Base-by-base conservation (phyloP, 2,113 vertebrate species). In the Sander vitreus region DNA sequence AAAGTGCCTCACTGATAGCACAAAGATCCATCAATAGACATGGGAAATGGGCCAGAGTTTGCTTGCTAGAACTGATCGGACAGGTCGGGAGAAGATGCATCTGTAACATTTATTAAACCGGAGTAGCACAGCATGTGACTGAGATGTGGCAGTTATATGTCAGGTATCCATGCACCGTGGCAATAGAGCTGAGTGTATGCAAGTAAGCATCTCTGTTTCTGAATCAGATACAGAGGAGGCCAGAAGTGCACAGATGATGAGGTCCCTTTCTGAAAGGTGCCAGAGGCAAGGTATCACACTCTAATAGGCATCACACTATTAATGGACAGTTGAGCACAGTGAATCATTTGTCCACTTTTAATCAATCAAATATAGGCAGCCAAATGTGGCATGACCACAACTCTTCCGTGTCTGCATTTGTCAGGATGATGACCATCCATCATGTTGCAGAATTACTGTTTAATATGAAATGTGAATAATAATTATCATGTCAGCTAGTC, bases 21-120 rank as follows among this genome's bases (percentile, higher is more conserved):
- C 66, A 51, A 76, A 85, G 82, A 96, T 95, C 95, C 86, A 93
- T 96, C 94, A 96, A 86, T 73, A 67, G 63, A 80, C 54, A 54
- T 51, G 89, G 86, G 90, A 83, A 64, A 73, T 7, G 51, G 45
- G 78, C 93, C 91, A 91, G 77, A 51, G 71, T 81, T 74, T 75
- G 65, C 78, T 80, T 4, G 45, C 71, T 11, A 36, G 36, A 87
- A 86, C 71, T 77, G 81, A 88, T 88, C 75, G n/a, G 78, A 78
- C 43, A 68, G 58, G 70, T 71, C 54, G 77, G 58, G 58, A 62
- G 75, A 51, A 70, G 79, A 90, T 69, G 79, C 72, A 80, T 73
- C 36, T 43, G 51, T n/a, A 72, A 77, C 67, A 81, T 78, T 90
- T 91, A 85, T 72, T 80, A 77, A 83, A 88, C 63, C 65, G 73